These are phyloP conservation scores for Elegia similella DNA, from an alignment of 2,888 invertebrate genomes.

Conservation along the genomic window DNA sequence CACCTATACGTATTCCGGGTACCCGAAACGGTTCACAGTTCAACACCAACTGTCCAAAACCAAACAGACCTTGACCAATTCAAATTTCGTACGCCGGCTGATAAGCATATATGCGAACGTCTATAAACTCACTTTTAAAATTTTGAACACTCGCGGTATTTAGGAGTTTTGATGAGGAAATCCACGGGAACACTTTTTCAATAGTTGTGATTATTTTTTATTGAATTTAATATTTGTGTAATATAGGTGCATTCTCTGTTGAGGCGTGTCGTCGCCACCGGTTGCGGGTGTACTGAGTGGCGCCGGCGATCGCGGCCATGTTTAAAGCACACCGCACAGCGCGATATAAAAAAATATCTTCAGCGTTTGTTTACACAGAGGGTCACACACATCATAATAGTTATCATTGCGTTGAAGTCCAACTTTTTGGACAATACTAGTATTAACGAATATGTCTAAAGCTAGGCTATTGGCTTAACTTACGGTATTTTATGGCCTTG, in stretches of 20 bases:
- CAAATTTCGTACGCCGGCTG: constrained; percentile 61
- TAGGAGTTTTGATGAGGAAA: constrained; percentile 25
- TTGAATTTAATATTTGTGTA: constrained; percentile 35
- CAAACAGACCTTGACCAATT: constrained; percentile 60
- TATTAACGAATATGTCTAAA: too few species aligned
- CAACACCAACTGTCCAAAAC: constrained; percentile 56
- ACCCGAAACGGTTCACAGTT: constrained; percentile 44
- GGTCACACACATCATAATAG: constrained; percentile 23
- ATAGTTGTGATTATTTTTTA: constrained; percentile 32
- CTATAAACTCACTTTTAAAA: constrained; percentile 48
- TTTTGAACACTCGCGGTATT: constrained; percentile 36
- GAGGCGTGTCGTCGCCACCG: constrained; percentile 62
- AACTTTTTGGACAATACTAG: too few species aligned
- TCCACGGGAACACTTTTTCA: constrained; percentile 35
- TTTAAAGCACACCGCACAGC: constrained; percentile 63
- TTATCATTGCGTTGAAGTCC: not conserved
- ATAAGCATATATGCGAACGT: constrained; percentile 52
- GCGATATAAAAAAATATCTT: constrained; percentile 63
- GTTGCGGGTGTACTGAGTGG: constrained; percentile 65
- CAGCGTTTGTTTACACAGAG: constrained; percentile 50
- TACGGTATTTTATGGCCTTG: too few species aligned
- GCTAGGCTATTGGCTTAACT: too few species aligned
- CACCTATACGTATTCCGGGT: constrained; percentile 56
- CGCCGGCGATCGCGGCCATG: constrained; percentile 59
- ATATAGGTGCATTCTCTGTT: constrained; percentile 35